phyloP scores from a whole-genome alignment of 1,140 invertebrate species.

The Drosophila ironensis region DNA sequence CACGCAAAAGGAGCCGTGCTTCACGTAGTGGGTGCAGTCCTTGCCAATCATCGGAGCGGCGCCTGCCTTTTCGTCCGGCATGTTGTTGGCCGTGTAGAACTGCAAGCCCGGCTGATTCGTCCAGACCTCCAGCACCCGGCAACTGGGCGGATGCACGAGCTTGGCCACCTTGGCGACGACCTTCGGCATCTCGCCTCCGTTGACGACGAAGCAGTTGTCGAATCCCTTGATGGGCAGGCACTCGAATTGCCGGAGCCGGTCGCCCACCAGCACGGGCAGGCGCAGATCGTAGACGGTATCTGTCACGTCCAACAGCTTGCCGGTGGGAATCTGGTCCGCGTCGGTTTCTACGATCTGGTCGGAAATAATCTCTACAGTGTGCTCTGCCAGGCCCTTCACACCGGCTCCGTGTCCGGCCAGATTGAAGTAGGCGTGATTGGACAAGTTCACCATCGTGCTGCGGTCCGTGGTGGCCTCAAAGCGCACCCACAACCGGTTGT shows the following conservation, averaged over 20 bases:
- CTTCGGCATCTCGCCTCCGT: slow-evolving; percentile 13
- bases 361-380: slow-evolving; percentile 88
- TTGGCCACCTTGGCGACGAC: slow-evolving; percentile 68
- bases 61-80: slow-evolving; percentile 84
- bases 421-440: slow-evolving; percentile 97
- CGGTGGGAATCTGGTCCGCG: slow-evolving; percentile 89
- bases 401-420: slow-evolving; percentile 89
- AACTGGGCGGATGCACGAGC: slow-evolving; percentile 87
- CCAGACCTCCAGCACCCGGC: slow-evolving; percentile 89
- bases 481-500: slow-evolving; percentile 88
- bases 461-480: slow-evolving; percentile 89
- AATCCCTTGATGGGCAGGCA: slow-evolving; percentile 84
- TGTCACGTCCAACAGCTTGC: slow-evolving; percentile 86
- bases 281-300: slow-evolving; percentile 89
- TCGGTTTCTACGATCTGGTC: slow-evolving; percentile 90
- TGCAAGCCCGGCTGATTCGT: slow-evolving; percentile 95
- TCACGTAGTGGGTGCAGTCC: slow-evolving; percentile 51
- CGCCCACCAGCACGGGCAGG: slow-evolving; percentile 83
- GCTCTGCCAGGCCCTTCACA: slow-evolving; percentile 86
- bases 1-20: slow-evolving; percentile 92
- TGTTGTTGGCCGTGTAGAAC: slow-evolving; percentile 92
- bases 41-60: slow-evolving; percentile 59
- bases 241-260: slow-evolving; percentile 80
- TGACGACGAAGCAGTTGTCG: slow-evolving; percentile 90
- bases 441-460: slow-evolving; percentile 92